phyloP scores from a whole-genome alignment of 2,113 vertebrate species.

The Bufo gargarizans region DNA sequence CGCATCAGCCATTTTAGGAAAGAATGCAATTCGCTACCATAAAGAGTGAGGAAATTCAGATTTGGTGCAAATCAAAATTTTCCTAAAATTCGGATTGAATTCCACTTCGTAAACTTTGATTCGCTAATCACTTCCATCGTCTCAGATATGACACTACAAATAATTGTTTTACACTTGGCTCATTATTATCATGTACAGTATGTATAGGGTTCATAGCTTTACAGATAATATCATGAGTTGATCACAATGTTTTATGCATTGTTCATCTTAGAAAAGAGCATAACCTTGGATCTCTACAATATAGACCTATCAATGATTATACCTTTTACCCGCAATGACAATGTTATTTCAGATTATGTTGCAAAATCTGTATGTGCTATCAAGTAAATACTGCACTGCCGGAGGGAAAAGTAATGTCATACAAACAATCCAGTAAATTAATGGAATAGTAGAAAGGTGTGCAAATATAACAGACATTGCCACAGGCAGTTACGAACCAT shows the following conservation, averaged over 20 bases:
- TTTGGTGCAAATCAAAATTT: too few species aligned
- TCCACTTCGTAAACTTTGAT: too few species aligned
- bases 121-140: too few species aligned
- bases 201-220: background rate
- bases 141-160: too few species aligned
- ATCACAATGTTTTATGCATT: background rate
- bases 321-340: background rate
- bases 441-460: slow-evolving; percentile 3
- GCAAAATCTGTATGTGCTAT: slow-evolving; percentile 12
- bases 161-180: background rate
- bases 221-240: background rate
- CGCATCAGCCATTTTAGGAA: too few species aligned
- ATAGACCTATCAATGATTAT: background rate
- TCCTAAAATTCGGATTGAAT: too few species aligned
- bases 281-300: background rate
- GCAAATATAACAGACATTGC: background rate
- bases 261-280: background rate
- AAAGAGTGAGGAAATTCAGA: too few species aligned
- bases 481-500: slow-evolving; percentile 14
- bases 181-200: background rate
- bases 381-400: background rate
- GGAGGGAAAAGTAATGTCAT: background rate
- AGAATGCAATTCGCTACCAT: too few species aligned
- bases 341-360: background rate
- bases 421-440: background rate